Percentiles rank a stretch among this genome's conserved stretches.
Conservation (phyloP, 2,888 invertebrate genomes). For the Lobophora halterata region DNA sequence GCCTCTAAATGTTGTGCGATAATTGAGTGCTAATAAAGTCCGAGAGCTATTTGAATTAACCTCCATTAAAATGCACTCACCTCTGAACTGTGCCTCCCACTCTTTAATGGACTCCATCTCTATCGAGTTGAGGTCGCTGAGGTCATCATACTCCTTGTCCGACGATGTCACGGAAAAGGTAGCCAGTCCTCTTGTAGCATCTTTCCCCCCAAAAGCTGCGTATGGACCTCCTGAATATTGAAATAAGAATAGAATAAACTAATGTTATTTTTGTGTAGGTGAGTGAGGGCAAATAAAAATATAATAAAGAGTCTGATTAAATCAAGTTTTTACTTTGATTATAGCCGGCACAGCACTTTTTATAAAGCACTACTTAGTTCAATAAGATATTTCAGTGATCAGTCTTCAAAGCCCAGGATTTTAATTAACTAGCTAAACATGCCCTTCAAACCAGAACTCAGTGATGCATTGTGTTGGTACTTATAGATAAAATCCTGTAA, state of each 20-base stretch:
- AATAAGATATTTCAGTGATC: no score
- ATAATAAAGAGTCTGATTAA: background rate
- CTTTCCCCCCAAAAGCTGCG: constrained; percentile 95
- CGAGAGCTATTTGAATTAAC: constrained; percentile 14
- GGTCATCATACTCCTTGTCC: constrained; percentile 94
- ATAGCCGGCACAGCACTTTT: no score
- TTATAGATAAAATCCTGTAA: no score
- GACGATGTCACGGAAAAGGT: constrained; percentile 93
- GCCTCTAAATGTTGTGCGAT: no score
- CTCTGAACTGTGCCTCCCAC: constrained; percentile 98
- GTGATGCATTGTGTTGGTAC: no score
- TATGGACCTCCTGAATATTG: constrained; percentile 91
- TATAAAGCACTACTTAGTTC: no score
- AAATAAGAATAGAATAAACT: no score
- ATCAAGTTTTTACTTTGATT: background rate
- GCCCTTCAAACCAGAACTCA: no score
- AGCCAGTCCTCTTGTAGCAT: constrained; percentile 96
- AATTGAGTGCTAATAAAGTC: constrained; percentile 7
- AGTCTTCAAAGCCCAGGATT: no score
- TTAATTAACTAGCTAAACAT: no score
- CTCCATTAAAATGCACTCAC: constrained; percentile 15
- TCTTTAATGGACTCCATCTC: constrained; percentile 98
- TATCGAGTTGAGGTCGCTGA: constrained; percentile 94
- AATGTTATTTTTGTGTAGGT: no score
- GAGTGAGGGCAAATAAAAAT: no score